These are phyloP conservation scores for Trichogramma dendrolimi DNA, from an alignment of 2,888 invertebrate species.

Conservation along the genomic window DNA sequence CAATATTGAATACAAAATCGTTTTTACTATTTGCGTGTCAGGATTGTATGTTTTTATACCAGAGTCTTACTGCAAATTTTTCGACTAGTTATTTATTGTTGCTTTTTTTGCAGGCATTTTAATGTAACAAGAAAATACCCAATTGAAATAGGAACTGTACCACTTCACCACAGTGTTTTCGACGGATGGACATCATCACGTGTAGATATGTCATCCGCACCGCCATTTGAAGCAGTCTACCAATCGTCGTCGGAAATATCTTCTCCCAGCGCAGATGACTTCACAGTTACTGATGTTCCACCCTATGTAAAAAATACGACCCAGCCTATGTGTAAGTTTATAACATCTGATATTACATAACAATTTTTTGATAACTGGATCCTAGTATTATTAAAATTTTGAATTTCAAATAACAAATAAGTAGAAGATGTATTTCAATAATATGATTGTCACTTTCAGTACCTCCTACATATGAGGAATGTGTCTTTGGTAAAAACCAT, in stretches of 20 bases:
- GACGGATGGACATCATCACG: too few species aligned
- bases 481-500: conserved; percentile 14
- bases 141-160: conserved; percentile 68
- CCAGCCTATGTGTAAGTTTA: too few species aligned
- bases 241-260: too few species aligned
- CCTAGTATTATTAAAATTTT: not conserved
- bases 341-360: too few species aligned
- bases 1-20: conserved; percentile 66
- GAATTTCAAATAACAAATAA: conserved; percentile 1
- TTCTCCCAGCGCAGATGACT: too few species aligned
- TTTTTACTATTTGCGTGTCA: conserved; percentile 51
- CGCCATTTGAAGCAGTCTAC: too few species aligned
- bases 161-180: conserved; percentile 54
- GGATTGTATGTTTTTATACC: conserved; percentile 27
- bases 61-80: not conserved
- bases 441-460: conserved; percentile 23
- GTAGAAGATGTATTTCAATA: not conserved
- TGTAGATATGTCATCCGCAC: too few species aligned
- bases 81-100: not conserved
- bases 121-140: conserved; percentile 64
- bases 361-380: too few species aligned
- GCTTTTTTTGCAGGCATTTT: conserved; percentile 50
- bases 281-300: too few species aligned
- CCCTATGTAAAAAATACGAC: too few species aligned
- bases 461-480: conserved; percentile 31